Percentiles rank a stretch among this genome's conserved stretches.
phyloP scores from a whole-genome alignment of 2,888 invertebrate species.

The Silvanus unidentatus region DNA sequence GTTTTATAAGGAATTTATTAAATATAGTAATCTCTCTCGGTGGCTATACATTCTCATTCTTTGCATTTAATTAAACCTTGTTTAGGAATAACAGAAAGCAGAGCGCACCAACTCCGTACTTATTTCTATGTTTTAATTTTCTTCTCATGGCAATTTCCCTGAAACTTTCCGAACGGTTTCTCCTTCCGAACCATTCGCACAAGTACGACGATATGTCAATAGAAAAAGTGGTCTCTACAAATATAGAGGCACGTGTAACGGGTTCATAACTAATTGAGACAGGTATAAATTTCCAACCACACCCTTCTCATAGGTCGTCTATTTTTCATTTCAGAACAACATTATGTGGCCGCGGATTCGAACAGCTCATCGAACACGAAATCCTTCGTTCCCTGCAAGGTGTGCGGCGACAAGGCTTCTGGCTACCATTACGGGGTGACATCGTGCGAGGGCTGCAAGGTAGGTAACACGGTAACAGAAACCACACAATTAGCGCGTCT shows the following conservation, averaged over 20 bases:
- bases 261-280: conserved; percentile 18
- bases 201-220: conserved; percentile 8
- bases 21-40: too few relatives aligned
- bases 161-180: too few relatives aligned
- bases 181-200: too few relatives aligned
- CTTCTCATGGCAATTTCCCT: too few relatives aligned
- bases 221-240: conserved; percentile 10
- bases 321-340: conserved; percentile 56
- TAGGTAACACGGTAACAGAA: conserved; percentile 48
- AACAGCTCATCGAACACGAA: conserved; percentile 73
- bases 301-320: conserved; percentile 7
- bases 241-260: conserved; percentile 23
- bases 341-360: conserved; percentile 73
- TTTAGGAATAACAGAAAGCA: too few relatives aligned
- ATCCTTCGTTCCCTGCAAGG: conserved; percentile 89
- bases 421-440: conserved; percentile 98
- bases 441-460: conserved; percentile 97
- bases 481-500: too few relatives aligned
- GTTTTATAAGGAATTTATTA: too few relatives aligned
- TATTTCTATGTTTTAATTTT: too few relatives aligned
- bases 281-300: conserved; percentile 9
- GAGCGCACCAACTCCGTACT: too few relatives aligned
- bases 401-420: conserved; percentile 93
- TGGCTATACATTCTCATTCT: too few relatives aligned
- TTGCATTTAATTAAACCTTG: too few relatives aligned